Percentiles rank a stretch among this genome's conserved stretches.
Conservation (phyloP, 2,888 invertebrate genomes). For the Polydesmus complanatus region DNA sequence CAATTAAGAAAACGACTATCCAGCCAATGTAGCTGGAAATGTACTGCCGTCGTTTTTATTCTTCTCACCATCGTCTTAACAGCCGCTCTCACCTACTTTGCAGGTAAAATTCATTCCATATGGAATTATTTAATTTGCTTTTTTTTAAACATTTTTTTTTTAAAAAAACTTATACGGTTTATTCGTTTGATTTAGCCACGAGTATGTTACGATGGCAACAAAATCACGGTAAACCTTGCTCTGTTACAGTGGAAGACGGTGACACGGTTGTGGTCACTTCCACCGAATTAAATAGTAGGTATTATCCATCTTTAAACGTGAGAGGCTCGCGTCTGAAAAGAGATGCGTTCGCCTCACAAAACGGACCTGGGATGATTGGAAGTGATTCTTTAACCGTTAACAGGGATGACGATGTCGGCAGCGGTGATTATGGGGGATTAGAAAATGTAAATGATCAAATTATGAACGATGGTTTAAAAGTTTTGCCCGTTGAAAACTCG, state of each 20-base stretch:
- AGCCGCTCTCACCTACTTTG: slow-evolving; percentile 88
- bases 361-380: slow-evolving; percentile 3
- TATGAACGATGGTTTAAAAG: not conserved
- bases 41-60: slow-evolving; percentile 84
- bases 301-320: not conserved
- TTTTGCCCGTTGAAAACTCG: not conserved
- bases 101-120: slow-evolving; percentile 49
- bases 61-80: slow-evolving; percentile 76
- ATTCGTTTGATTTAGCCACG: slow-evolving; percentile 16
- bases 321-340: not conserved
- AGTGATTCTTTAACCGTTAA: not conserved
- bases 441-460: not conserved
- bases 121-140: not conserved
- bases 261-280: slow-evolving; percentile 15
- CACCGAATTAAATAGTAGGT: slow-evolving; percentile 19
- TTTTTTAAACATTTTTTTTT: not conserved
- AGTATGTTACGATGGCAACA: slow-evolving; percentile 23
- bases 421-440: not conserved
- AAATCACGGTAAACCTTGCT: slow-evolving; percentile 23
- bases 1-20: slow-evolving; percentile 88
- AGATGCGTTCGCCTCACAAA: not conserved
- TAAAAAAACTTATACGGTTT: too few relatives aligned
- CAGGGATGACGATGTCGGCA: not conserved
- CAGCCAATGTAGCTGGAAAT: slow-evolving; percentile 92
- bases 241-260: slow-evolving; percentile 25